Evolutionary conservation across 1,140 invertebrate genomes (phyloP).

Genomic region (Psix sp.): DNA sequence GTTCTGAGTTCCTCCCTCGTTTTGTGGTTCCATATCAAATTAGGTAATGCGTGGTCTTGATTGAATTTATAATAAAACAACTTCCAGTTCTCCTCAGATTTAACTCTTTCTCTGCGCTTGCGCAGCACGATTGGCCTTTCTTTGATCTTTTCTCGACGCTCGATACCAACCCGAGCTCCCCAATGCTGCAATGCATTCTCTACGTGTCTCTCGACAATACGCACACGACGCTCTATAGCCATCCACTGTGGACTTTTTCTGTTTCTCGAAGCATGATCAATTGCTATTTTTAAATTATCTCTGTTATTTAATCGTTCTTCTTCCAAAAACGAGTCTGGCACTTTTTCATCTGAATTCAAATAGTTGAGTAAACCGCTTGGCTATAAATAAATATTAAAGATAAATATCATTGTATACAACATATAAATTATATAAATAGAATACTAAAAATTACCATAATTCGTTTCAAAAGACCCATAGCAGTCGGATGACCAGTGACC

Average conservation of each 20-base stretch:
- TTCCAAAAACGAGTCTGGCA: conserved; percentile 84
- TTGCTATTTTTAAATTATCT: conserved; percentile 97
- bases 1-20: conserved; percentile 96
- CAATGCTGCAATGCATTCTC: conserved; percentile 92
- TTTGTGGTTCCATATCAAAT: conserved; percentile 99
- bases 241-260: conserved; percentile 83
- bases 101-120: conserved; percentile 92
- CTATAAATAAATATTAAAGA: conserved; percentile 73
- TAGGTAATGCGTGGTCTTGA: conserved; percentile 95
- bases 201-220: conserved; percentile 87
- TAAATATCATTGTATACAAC: background rate
- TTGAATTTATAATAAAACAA: conserved; percentile 98
- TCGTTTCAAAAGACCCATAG: conserved; percentile 90
- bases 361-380: conserved; percentile 92
- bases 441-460: conserved; percentile 84
- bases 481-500: conserved; percentile 95
- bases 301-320: conserved; percentile 88
- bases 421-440: background rate
- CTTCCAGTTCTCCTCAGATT: conserved; percentile 94
- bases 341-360: conserved; percentile 91
- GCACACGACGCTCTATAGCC: conserved; percentile 83
- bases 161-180: conserved; percentile 86
- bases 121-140: conserved; percentile 91
- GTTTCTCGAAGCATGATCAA: conserved; percentile 84
- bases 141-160: conserved; percentile 81